Evolutionary conservation across 2,113 vertebrate species (phyloP).

Genomic region (Pomatorhinus ruficollis): DNA sequence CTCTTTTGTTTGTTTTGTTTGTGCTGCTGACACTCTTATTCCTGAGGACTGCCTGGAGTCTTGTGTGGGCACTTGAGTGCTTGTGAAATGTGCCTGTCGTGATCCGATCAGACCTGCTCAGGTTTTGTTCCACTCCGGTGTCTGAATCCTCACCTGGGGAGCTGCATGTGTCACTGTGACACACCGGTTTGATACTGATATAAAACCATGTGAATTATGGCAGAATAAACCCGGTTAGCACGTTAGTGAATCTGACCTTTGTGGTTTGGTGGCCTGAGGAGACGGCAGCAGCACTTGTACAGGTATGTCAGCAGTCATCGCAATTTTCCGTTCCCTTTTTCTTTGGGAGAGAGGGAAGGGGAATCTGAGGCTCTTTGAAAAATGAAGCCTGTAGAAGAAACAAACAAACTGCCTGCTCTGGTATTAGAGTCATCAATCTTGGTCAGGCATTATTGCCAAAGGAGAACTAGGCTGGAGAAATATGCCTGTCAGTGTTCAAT

Average conservation of each 20-base stretch:
- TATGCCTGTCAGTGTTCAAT: conserved; percentile 50
- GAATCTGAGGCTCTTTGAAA: conserved; percentile 38
- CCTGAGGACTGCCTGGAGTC: background rate
- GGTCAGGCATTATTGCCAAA: conserved; percentile 58
- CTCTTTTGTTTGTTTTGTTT: background rate
- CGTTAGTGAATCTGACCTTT: background rate
- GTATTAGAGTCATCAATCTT: conserved; percentile 65
- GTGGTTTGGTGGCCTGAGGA: background rate
- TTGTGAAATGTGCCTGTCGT: background rate
- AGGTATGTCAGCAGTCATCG: background rate
- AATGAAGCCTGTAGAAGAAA: conserved; percentile 54
- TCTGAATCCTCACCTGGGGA: background rate
- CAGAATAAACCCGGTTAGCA: background rate
- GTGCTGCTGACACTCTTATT: background rate
- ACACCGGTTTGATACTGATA: background rate
- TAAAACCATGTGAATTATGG: background rate
- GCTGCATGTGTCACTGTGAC: background rate
- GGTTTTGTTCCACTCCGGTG: background rate
- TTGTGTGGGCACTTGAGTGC: background rate
- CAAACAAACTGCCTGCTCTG: conserved; percentile 55
- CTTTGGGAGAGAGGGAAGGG: background rate
- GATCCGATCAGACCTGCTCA: background rate
- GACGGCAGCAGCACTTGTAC: background rate
- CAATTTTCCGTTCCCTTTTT: background rate
- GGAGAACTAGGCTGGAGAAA: conserved; percentile 54